Base-by-base conservation (phyloP, 2,797 vertebrate genomes). In the Loriculus beryllinus region DNA sequence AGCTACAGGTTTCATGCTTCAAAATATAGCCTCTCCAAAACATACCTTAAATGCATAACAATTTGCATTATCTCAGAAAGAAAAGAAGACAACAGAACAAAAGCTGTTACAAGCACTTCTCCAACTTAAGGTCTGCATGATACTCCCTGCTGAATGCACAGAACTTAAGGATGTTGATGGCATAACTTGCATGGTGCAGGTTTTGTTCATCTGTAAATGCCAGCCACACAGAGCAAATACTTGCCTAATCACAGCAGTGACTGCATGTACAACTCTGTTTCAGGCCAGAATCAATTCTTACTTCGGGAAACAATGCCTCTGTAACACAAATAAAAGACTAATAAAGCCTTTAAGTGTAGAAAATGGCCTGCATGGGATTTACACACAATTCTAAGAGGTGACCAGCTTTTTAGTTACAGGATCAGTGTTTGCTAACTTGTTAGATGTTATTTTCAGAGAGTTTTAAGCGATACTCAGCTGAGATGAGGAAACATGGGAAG, bases 261-360 rank as follows among this genome's bases (percentile, higher is more conserved):
- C 51, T 21, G 9, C 28, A 1, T 0, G n/a, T 7, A 7, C 14
- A 7, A 16, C 52, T 71, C 64, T 3, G 1, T 6, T 13, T n/a
- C 40, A 9, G 77, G 25, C n/a, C 33, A 39, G 78, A 52, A 65
- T 22, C 16, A 8, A 2, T n/a, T 16, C 39, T 64, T 17, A 3
- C 47, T 51, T 12, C 6, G 0, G 31, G 57, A 64, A 71, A 40
- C 43, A 42, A 2, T 16, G 23, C 4, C 5, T 23, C 42, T 52
- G 28, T 14, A 39, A 49, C 54, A 62, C 37, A 42, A 67, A 67
- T 16, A 60, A 31, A 60, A 86, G 28, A n/a, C 21, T 33, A 26
- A 13, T 35, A 35, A 39, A 31, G 14, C 23, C 78, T 82, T 51
- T 42, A 2, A 26, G 43, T 88, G 86, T 79, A 69, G 54, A 42